A percentile compares a stretch with the other conserved stretches of the same genome.
phyloP scores from a whole-genome alignment of 2,797 vertebrate species.

The Sternarchorhynchus goeldii region DNA sequence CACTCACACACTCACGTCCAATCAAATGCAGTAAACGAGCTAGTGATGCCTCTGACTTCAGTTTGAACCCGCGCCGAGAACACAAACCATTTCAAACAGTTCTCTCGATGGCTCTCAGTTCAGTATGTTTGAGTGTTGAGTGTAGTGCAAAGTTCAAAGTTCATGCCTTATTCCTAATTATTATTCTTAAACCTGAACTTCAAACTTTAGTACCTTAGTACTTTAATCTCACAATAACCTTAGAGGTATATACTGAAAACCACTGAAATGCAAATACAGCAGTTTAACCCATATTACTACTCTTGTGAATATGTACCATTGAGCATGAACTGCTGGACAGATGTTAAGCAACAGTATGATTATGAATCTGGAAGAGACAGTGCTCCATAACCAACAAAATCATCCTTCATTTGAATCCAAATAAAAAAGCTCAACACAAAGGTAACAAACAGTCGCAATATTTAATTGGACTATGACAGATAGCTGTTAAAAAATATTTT shows the following conservation, averaged over 20 bases:
- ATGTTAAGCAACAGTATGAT: not conserved
- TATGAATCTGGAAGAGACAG: not conserved
- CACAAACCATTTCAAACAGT: slow-evolving; percentile 56
- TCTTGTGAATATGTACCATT: not conserved
- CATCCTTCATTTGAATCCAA: not conserved
- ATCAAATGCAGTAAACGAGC: slow-evolving; percentile 54
- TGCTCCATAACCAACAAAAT: not conserved
- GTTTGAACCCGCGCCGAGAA: slow-evolving; percentile 65
- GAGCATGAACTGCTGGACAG: not conserved
- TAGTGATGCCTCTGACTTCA: slow-evolving; percentile 59
- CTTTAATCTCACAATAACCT: not conserved
- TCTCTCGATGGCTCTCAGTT: not conserved
- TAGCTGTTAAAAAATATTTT: too few relatives aligned
- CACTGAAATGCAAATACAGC: not conserved
- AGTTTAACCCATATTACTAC: not conserved
- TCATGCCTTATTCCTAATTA: slow-evolving; percentile 37
- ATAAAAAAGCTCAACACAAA: not conserved
- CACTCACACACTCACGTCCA: slow-evolving; percentile 58
- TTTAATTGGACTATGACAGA: not conserved
- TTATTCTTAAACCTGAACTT: slow-evolving; percentile 47
- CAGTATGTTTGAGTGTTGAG: not conserved
- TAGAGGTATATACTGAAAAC: not conserved
- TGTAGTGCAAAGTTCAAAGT: slow-evolving; percentile 46
- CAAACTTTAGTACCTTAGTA: slow-evolving; percentile 27
- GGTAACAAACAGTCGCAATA: not conserved